Evolutionary conservation across 2,113 vertebrate species (phyloP).

Genomic region (Sceloporus undulatus): DNA sequence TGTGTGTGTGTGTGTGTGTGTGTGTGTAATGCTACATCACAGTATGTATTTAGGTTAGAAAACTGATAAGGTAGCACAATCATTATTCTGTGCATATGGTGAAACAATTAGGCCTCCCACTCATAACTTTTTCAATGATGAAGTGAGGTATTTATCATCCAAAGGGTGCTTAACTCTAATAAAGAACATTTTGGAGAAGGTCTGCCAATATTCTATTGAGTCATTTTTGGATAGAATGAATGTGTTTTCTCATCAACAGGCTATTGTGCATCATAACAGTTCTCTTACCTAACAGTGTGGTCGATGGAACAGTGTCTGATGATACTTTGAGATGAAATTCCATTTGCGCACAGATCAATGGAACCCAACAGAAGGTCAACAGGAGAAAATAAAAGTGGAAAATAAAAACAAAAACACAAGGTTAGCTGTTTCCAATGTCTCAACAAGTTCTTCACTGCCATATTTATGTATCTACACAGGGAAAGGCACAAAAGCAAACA

Average conservation of each 20-base stretch:
- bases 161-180: background rate
- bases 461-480: conserved; percentile 6
- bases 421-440: conserved; percentile 58
- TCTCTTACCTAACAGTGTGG: conserved; percentile 82
- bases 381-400: conserved; percentile 47
- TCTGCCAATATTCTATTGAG: background rate
- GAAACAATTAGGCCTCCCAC: background rate
- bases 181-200: conserved; percentile 5
- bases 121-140: conserved; percentile 1
- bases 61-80: background rate
- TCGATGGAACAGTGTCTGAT: conserved; percentile 85
- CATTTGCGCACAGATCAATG: conserved; percentile 63
- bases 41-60: background rate
- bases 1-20: background rate
- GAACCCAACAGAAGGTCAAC: conserved; percentile 62
- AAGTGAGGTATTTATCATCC: background rate
- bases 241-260: conserved; percentile 31
- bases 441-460: conserved; percentile 28
- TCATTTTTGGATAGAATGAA: background rate
- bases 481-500: conserved; percentile 45
- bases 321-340: conserved; percentile 80
- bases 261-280: conserved; percentile 42
- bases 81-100: background rate
- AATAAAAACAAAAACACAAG: conserved; percentile 59
- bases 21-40: background rate